These are phyloP conservation scores for Sphaerophoria taeniata DNA, from an alignment of 2,888 invertebrate genomes.

Conservation along the genomic window DNA sequence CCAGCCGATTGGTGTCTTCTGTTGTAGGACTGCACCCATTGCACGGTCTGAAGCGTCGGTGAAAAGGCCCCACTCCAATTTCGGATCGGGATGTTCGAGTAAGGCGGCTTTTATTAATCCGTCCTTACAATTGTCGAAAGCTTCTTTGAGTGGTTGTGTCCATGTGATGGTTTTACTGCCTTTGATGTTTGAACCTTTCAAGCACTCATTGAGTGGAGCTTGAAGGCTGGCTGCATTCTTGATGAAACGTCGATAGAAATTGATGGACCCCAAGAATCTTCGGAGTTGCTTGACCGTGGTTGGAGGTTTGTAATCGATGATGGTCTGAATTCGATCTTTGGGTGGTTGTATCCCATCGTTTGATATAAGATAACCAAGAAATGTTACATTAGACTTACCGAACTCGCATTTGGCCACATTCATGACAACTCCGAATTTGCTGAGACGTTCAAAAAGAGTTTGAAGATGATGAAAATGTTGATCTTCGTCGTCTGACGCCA, in stretches of 20 bases:
- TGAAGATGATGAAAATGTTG: conserved; percentile 19
- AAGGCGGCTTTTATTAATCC: conserved; percentile 24
- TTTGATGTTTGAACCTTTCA: conserved; percentile 32
- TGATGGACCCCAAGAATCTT: conserved; percentile 78
- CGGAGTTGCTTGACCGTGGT: conserved; percentile 54
- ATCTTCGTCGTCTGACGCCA: conserved; percentile 25
- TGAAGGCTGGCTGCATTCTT: conserved; percentile 58
- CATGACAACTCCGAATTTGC: not conserved
- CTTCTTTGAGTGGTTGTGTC: conserved; percentile 3
- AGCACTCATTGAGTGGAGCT: conserved; percentile 34
- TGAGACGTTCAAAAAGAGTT: conserved; percentile 15
- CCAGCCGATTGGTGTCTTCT: conserved; percentile 24
- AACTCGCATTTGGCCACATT: conserved; percentile 11
- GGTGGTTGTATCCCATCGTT: conserved; percentile 74
- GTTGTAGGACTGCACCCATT: not conserved
- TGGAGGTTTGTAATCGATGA: not conserved
- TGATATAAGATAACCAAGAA: conserved; percentile 3
- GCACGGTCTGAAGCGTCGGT: conserved; percentile 31
- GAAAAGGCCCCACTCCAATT: conserved; percentile 23
- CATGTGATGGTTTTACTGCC: not conserved
- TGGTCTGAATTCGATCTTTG: not conserved
- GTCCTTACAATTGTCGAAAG: conserved; percentile 10
- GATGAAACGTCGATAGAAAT: conserved; percentile 78
- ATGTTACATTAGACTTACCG: conserved; percentile 9
- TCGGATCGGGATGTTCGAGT: conserved; percentile 30